Evolutionary conservation across 2,888 invertebrate species (phyloP), one percentile per base, ranked within the genome.

Genomic region (Maniola hyperantus): DNA sequence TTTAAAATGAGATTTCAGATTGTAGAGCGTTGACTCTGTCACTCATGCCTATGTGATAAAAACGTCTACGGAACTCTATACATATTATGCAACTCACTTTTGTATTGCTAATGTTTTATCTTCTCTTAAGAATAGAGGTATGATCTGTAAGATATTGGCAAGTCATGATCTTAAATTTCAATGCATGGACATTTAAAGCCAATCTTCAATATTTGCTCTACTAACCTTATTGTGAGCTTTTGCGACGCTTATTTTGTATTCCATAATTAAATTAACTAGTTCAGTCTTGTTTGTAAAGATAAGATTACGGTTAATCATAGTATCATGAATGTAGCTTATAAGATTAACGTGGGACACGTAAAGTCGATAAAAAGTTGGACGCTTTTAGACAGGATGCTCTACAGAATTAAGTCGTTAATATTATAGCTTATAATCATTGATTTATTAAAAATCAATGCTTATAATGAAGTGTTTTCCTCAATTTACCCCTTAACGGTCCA

Each of bases 171-270:
- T 76, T 74, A 74, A 78, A 83, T 65, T 86, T 75, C 76, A 74
- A 78, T 69, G 53, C 51, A 51, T 48, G 54, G 59, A 79, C 65
- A 71, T 70, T 71, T 71, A 79, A 76, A 74, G 76, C 50, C 50
- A 77, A 80, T 77, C 78, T 78, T 76, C 69, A 70, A 72, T 77
- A 71, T 77, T 78, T 79, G 85, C 79, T 82, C 87, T 76, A 85
- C 81, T 86, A 80, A 87, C 86, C 87, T 82, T 77, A 72, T 77
- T 76, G 73, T 73, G 74, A 75, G 73, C 69, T 71, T 79, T 80
- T 80, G 76, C 76, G 72, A 73, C 73, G 72, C 73, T 76, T 76
- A 72, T 83, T 82, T 85, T 84, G 77, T 83, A 77, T 73, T 73
- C 67, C 66, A 73, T 79, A 84, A 68, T 72, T 61, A 71, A 71